A percentile compares a stretch with the other conserved stretches of the same genome.
Evolutionary conservation across 2,113 vertebrate genomes (phyloP).

Genomic region (Probosciger aterrimus): DNA sequence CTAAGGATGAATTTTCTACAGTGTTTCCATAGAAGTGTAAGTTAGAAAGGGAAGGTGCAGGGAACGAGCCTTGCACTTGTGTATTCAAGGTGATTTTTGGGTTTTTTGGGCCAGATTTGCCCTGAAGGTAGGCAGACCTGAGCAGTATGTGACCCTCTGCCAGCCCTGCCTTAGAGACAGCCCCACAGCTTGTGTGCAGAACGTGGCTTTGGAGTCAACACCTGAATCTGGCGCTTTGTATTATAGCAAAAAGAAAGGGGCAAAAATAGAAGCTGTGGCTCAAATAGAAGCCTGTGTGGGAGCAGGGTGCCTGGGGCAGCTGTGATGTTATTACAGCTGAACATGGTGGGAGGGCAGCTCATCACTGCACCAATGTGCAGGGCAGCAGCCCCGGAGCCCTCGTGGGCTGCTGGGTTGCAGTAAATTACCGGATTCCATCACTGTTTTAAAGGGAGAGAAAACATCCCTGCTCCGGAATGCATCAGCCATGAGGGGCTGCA

Average conservation of each 20-base stretch:
- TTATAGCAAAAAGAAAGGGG: neutral
- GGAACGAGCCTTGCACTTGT: neutral
- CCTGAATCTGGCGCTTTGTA: neutral
- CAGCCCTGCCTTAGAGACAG: neutral
- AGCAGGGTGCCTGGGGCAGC: neutral
- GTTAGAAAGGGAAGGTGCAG: neutral
- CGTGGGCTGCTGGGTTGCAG: neutral
- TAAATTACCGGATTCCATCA: neutral
- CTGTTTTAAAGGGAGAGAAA: neutral
- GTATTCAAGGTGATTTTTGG: neutral
- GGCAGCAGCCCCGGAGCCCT: neutral
- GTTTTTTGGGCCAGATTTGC: neutral
- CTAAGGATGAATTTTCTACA: neutral
- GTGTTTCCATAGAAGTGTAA: neutral
- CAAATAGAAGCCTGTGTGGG: fast-evolving
- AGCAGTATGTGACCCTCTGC: neutral
- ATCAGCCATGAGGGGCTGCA: neutral
- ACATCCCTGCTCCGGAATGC: neutral
- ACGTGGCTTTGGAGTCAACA: fast-evolving
- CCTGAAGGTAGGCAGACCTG: neutral
- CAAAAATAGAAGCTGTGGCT: neutral
- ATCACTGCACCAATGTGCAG: neutral
- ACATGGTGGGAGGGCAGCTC: neutral
- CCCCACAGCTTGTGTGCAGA: neutral
- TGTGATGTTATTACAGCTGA: neutral